These are phyloP conservation scores for Synanthedon tipuliformis DNA, from an alignment of 2,888 invertebrate species.

Conservation along the genomic window DNA sequence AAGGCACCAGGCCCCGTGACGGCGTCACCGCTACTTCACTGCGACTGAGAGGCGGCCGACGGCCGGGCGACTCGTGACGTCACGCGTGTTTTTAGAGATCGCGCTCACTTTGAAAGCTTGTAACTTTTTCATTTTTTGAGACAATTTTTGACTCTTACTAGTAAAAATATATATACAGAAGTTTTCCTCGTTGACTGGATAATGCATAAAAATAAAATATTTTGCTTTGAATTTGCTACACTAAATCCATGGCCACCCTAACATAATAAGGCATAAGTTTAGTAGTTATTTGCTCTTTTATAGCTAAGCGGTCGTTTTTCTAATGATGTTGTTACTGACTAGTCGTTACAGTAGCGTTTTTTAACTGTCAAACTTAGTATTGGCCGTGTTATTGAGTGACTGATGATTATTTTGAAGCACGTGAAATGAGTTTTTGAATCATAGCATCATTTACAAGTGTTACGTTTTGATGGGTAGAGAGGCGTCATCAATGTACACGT, in stretches of 20 bases:
- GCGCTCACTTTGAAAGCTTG: no score
- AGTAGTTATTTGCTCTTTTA: conserved; percentile 49
- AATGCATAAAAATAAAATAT: no score
- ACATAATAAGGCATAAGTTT: conserved; percentile 46
- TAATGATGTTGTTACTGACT: conserved; percentile 50
- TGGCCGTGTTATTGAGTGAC: conserved; percentile 10
- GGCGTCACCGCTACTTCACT: no score
- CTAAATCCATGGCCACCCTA: conserved; percentile 18
- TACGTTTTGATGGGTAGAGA: neutral
- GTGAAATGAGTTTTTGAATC: neutral
- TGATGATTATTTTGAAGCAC: conserved; percentile 5
- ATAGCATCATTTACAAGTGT: neutral
- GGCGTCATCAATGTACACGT: no score
- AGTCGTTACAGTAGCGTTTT: conserved; percentile 45
- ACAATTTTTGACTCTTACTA: no score
- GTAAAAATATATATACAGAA: no score
- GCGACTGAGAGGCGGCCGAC: no score
- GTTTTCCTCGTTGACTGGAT: no score
- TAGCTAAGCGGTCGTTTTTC: conserved; percentile 23
- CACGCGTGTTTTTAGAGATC: no score
- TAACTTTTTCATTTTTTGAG: no score
- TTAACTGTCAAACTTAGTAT: conserved; percentile 36
- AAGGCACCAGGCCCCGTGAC: no score
- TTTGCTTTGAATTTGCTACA: neutral
- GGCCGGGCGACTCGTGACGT: no score